These are phyloP conservation scores for Desmophyllum pertusum DNA, from an alignment of 92 coral and sea anemone species.

Conservation along the genomic window DNA sequence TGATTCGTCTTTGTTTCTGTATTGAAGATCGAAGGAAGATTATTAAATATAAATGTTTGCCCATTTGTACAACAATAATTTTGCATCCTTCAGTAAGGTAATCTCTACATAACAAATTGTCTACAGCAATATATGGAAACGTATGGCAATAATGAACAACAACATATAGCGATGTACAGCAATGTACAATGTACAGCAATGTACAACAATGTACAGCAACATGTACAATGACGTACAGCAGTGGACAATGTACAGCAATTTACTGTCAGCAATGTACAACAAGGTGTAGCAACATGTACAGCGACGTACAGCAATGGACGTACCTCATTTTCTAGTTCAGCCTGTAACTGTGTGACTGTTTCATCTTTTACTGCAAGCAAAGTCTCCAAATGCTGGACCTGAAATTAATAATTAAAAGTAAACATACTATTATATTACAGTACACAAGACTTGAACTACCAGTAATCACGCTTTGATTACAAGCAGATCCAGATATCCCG, in stretches of 20 bases:
- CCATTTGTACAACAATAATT: neutral
- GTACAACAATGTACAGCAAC: no score
- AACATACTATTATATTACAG: neutral
- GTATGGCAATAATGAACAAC: no score
- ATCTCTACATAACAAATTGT: neutral
- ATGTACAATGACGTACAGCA: no score
- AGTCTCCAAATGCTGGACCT: constrained; percentile 62
- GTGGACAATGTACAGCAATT: no score
- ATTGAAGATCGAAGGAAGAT: neutral
- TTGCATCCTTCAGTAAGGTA: neutral
- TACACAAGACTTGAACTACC: neutral
- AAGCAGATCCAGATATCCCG: neutral
- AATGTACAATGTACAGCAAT: no score
- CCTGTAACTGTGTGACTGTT: constrained; percentile 62
- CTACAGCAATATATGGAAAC: neutral
- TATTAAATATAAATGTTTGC: no score
- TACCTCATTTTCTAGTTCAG: constrained; percentile 85
- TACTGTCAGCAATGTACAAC: no score
- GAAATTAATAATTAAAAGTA: neutral
- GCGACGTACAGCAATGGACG: neutral
- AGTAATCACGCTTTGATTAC: neutral
- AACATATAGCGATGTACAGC: no score
- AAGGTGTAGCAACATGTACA: neutral
- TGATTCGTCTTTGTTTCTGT: constrained; percentile 62
- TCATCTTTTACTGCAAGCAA: constrained; percentile 69